Base-by-base conservation (phyloP, 1,140 invertebrate species). In the Calliphora vicina region DNA sequence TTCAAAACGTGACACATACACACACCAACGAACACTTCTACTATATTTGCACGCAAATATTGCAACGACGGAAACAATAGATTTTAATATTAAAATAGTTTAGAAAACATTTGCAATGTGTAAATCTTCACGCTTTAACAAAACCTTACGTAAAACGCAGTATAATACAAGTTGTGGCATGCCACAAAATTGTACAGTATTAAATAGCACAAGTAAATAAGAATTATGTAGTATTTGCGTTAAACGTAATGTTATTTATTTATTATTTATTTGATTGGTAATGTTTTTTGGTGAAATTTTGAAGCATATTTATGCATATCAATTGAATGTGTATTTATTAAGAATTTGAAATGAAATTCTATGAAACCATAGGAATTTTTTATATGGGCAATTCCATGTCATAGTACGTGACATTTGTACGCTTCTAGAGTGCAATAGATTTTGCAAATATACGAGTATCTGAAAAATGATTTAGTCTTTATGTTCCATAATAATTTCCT, bases 21-120 rank as follows among this genome's bases (percentile, higher is more conserved):
- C 50, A 57, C 8, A 17, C 15, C 50, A 13, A 57, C n/a, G 2
- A 35, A 35, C 35, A 35, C 35, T 35, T 35, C 35, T 5, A n/a
- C n/a, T n/a, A n/a, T n/a, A n/a, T 57, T 57, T 57, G 17, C 5
- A 57, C 50, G 15, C 50, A 57, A n/a, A 57, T 6, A n/a, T 13
- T 57, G 17, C 15, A 57, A 35, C 10, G 35, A 57, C 12, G 61
- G 61, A 23, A 67, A 23, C 61, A 67, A 67, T 67, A 67, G 61
- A 67, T 67, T 67, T 67, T 23, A 67, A 67, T 67, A 67, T 23
- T 67, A 67, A 67, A 67, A 67, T n/a, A 67, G 61, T 67, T 67
- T 5, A 6, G n/a, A n/a, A 61, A 61, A 61, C 50, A 61, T 61
- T 61, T 23, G 8, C 5, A 23, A 23, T 23, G 61, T 67, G 61